Evolutionary conservation across 2,797 vertebrate species (phyloP), one percentile per base, ranked within the genome.

Genomic region (Halcyon smyrnensis): DNA sequence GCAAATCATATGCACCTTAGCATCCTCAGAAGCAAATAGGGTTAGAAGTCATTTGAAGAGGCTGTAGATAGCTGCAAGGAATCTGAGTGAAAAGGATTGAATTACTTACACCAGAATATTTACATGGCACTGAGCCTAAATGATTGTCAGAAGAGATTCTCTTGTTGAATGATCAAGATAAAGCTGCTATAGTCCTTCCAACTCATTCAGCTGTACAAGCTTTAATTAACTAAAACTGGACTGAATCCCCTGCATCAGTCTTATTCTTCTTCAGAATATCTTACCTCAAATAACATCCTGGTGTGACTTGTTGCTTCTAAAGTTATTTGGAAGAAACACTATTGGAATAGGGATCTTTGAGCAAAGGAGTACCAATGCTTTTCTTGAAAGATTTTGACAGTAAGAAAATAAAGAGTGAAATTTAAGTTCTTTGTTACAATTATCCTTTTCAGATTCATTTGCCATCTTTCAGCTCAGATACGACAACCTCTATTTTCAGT

Each of bases 51-150:
- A 89, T 65, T 62, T 67, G 83, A n/a, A 80, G 84, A 80, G 85
- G 78, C 75, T 10, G 7, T 28, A 64, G 46, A 46, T 54, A 78
- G 65, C 87, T 94, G 75, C 65, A 70, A 87, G 91, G 84, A 89
- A 95, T 76, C 83, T 78, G 83, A 59, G 75, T 53, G 90, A 78
- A 77, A 84, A 90, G 70, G 53, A 56, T 12, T 91, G 79, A 76
- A 79, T 94, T 85, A 64, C 93, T 92, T 93, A 87, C 62, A 80
- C 71, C 79, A 76, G 91, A 92, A 27, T 91, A 77, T 94, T 89
- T 93, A 24, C 30, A 32, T 93, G 93, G 80, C 81, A 69, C 87
- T 64, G 86, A 93, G 89, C 80, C 96, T 78, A 73, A 75, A 67
- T 13, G 69, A 54, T 87, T 86, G 57, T 90, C 93, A 94, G 74